phyloP scores from a whole-genome alignment of 2,888 invertebrate species.

The Nomada fabriciana region DNA sequence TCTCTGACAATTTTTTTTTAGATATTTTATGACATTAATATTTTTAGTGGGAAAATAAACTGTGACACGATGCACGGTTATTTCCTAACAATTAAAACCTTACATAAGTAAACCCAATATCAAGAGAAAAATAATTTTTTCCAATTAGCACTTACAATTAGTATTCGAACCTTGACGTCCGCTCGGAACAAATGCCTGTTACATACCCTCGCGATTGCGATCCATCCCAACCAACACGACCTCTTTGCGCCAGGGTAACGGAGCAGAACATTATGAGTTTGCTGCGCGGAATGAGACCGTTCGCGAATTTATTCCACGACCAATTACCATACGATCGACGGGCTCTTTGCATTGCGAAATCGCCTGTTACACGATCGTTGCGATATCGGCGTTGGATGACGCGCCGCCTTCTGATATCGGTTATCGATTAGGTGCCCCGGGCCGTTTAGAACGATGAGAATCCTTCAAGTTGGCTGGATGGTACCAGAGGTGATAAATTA shows the following conservation, averaged over 20 bases:
- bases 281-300: conserved; percentile 31
- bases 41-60: too few relatives aligned
- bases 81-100: too few relatives aligned
- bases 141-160: too few relatives aligned
- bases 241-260: neutral
- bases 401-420: conserved; percentile 64
- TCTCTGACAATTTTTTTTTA: too few relatives aligned
- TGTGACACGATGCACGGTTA: too few relatives aligned
- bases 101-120: too few relatives aligned
- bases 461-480: conserved; percentile 58
- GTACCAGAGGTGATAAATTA: conserved; percentile 69
- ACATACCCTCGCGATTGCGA: conserved; percentile 40
- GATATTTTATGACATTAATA: too few relatives aligned
- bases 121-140: too few relatives aligned
- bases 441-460: conserved; percentile 66
- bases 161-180: neutral
- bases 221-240: neutral
- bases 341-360: conserved; percentile 44
- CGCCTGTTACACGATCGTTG: conserved; percentile 37
- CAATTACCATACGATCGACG: conserved; percentile 46
- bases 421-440: conserved; percentile 69
- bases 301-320: conserved; percentile 46
- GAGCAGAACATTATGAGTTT: conserved; percentile 36
- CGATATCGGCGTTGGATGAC: conserved; percentile 57
- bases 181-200: conserved; percentile 57